These are phyloP conservation scores for Geococcyx californianus DNA, from an alignment of 2,113 vertebrate species.

Conservation along the genomic window DNA sequence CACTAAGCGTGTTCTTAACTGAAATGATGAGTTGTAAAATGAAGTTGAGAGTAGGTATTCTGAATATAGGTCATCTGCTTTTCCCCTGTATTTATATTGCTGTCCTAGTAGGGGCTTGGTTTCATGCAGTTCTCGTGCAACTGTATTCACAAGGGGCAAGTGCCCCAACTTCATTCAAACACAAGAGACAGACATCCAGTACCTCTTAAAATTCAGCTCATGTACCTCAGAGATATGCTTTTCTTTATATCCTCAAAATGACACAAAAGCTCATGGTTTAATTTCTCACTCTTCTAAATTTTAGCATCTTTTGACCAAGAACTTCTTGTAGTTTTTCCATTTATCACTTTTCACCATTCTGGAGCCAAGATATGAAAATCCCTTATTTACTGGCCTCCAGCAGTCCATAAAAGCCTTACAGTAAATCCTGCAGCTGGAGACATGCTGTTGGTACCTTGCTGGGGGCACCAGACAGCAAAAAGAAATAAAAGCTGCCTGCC, in stretches of 20 bases:
- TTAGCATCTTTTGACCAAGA: neutral
- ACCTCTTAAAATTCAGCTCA: neutral
- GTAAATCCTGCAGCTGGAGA: neutral
- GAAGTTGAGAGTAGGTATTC: neutral
- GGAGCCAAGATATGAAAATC: neutral
- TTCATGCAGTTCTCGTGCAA: neutral
- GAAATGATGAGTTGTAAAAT: neutral
- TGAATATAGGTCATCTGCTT: neutral
- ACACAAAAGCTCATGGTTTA: neutral
- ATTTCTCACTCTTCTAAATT: neutral
- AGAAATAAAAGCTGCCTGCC: neutral
- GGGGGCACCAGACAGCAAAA: neutral
- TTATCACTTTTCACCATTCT: neutral
- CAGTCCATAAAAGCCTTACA: neutral
- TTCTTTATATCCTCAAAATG: neutral
- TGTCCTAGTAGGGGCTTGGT: neutral
- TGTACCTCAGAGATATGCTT: neutral
- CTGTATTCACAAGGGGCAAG: neutral
- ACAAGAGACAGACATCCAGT: neutral
- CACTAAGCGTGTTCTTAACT: neutral
- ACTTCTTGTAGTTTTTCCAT: neutral
- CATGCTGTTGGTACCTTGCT: neutral
- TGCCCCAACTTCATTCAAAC: neutral
- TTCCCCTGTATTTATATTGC: neutral
- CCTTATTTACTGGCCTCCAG: neutral